Evolutionary conservation across 1,140 invertebrate genomes (phyloP).

Genomic region (Magallana gigas): DNA sequence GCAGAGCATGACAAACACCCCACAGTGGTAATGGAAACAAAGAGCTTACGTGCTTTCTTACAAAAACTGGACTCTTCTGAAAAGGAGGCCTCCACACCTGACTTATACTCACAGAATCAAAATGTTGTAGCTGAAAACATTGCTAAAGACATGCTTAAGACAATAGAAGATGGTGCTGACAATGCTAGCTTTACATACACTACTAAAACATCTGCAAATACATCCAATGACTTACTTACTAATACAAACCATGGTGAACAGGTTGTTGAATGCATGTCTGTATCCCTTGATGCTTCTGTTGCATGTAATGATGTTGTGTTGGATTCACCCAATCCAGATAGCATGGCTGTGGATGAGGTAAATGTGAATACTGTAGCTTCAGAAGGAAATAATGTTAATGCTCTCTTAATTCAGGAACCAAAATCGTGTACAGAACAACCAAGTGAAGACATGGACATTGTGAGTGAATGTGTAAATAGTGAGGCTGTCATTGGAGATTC

Average conservation of each 20-base stretch:
- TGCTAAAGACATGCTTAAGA: slow-evolving; percentile 37
- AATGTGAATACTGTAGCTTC: slow-evolving; percentile 8
- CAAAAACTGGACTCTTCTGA: slow-evolving; percentile 35
- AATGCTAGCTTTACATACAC: not conserved
- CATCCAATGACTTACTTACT: slow-evolving; percentile 6
- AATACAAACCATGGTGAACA: slow-evolving; percentile 5
- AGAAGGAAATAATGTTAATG: not conserved
- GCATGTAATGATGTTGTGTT: slow-evolving; percentile 31
- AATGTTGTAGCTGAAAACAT: slow-evolving; percentile 33
- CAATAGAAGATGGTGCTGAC: not conserved
- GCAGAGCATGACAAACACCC: not conserved
- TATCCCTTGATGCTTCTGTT: slow-evolving; percentile 27
- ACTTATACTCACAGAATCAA: not conserved
- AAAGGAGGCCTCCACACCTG: slow-evolving; percentile 21
- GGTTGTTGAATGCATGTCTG: slow-evolving; percentile 22
- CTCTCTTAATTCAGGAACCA: slow-evolving; percentile 32
- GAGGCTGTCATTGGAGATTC: not conserved
- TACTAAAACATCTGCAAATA: slow-evolving; percentile 33
- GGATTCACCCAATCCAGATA: slow-evolving; percentile 22
- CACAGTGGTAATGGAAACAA: slow-evolving; percentile 30
- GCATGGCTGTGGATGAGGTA: slow-evolving; percentile 21
- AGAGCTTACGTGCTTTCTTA: slow-evolving; percentile 35
- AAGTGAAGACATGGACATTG: not conserved
- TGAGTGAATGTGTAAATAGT: not conserved
- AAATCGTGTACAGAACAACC: slow-evolving; percentile 21